These are phyloP conservation scores for Phrynocephalus forsythii DNA, from an alignment of 2,797 vertebrate genomes.

Conservation along the genomic window DNA sequence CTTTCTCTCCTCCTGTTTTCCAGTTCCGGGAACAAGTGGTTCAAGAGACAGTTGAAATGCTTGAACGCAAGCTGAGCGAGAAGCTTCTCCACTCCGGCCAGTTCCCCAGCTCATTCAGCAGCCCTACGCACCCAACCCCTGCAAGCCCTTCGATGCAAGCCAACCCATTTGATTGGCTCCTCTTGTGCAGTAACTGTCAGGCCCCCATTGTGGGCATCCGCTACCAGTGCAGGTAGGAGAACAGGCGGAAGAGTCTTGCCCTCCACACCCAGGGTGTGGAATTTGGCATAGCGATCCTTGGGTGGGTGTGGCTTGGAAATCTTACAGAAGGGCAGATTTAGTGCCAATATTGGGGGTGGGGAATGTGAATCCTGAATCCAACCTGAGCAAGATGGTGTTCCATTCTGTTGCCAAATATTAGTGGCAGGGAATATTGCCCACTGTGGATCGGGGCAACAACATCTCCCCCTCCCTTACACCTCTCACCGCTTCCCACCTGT, in stretches of 20 bases:
- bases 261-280: neutral
- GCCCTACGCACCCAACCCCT: constrained; percentile 65
- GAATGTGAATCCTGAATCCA: neutral
- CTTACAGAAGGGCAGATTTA: neutral
- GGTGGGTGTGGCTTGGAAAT: neutral
- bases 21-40: constrained; percentile 97
- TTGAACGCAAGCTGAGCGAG: constrained; percentile 92
- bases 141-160: constrained; percentile 71
- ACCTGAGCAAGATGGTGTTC: neutral
- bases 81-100: constrained; percentile 86
- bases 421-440: too few species aligned
- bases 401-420: neutral
- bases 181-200: constrained; percentile 91
- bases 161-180: constrained; percentile 85
- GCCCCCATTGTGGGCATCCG: constrained; percentile 89
- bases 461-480: too few species aligned
- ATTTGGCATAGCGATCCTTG: neutral
- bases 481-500: too few species aligned
- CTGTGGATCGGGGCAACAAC: too few species aligned
- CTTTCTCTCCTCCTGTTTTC: neutral
- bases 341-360: neutral
- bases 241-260: neutral
- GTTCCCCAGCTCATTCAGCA: constrained; percentile 74
- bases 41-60: constrained; percentile 93
- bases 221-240: constrained; percentile 93